Evolutionary conservation across 2,797 vertebrate species (phyloP), one percentile per base, ranked within the genome.

Genomic region (Meda fulgida): DNA sequence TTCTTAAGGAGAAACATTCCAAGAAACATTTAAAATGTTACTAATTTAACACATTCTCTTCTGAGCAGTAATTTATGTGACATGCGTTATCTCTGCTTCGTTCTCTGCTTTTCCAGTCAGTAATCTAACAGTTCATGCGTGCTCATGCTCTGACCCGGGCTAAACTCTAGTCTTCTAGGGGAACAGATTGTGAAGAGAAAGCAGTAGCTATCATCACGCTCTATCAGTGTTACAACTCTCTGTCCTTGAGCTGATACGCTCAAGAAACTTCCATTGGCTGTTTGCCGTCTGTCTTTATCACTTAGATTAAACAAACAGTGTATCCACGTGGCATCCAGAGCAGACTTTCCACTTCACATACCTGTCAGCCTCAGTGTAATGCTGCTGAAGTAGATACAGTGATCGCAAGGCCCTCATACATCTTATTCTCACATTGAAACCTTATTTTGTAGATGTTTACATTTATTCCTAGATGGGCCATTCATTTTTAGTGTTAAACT

Each of bases 181-280:
- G 88, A 92, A 93, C 92, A 92, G 94, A 92, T 91, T 91, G 91
- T 92, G 86, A 93, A 11, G 43, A 93, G 93, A 93, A 93, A 94
- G 90, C 91, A 90, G 89, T 89, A 91, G 63, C 81, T 76, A 91
- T 92, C 90, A 90, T 93, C 87, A 91, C 89, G 87, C 86, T 83
- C 91, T 93, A 92, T 94, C 93, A 92, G 91, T 92, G 91, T 92
- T 83, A 58, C 60, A 89, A 86, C 84, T 87, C 85, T 86, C 79
- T 91, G 91, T 92, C 92, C 94, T 88, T 86, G 72, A 86, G 85
- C 84, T 90, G 70, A 76, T 88, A 90, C 72, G 78, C 85, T 73
- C n/a, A n/a, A 46, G 73, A 88, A 84, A 51, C 76, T 73, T 86
- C 72, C 77, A 55, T 26, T 85, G 81, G 55, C 85, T 75, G 53